phyloP scores from a whole-genome alignment of 1,140 invertebrate species.

The Drosophila arawakana region DNA sequence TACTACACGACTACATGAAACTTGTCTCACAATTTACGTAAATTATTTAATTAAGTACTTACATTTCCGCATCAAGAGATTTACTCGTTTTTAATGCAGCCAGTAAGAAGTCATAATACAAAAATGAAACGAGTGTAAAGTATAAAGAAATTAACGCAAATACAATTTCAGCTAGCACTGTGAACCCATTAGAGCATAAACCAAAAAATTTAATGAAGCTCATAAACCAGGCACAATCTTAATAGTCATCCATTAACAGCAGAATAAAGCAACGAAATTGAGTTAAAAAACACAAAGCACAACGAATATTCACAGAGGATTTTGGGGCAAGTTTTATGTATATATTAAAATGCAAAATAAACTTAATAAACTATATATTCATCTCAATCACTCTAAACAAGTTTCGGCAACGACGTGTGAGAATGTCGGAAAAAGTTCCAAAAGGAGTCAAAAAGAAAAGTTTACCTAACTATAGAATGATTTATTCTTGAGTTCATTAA shows the following conservation, averaged over 20 bases:
- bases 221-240: slow-evolving; percentile 14
- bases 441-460: not conserved
- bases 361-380: slow-evolving; percentile 1
- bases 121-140: slow-evolving; percentile 11
- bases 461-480: not conserved
- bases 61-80: slow-evolving; percentile 58
- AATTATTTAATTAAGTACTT: slow-evolving; percentile 71
- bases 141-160: slow-evolving; percentile 43
- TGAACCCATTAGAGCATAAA: slow-evolving; percentile 20
- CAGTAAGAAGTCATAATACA: not conserved
- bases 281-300: not conserved
- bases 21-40: slow-evolving; percentile 16
- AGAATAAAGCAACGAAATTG: not conserved
- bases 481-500: not conserved
- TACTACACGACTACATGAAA: not conserved
- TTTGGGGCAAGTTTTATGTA: not conserved
- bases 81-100: slow-evolving; percentile 24
- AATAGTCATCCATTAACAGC: slow-evolving; percentile 13
- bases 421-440: not conserved
- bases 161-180: not conserved
- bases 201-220: slow-evolving; percentile 30
- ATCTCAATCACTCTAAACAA: slow-evolving; percentile 23
- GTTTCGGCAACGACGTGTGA: slow-evolving; percentile 2
- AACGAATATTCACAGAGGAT: not conserved
- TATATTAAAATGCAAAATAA: not conserved